Conservation (phyloP, 2,113 vertebrate genomes). For the Siniperca knerii region DNA sequence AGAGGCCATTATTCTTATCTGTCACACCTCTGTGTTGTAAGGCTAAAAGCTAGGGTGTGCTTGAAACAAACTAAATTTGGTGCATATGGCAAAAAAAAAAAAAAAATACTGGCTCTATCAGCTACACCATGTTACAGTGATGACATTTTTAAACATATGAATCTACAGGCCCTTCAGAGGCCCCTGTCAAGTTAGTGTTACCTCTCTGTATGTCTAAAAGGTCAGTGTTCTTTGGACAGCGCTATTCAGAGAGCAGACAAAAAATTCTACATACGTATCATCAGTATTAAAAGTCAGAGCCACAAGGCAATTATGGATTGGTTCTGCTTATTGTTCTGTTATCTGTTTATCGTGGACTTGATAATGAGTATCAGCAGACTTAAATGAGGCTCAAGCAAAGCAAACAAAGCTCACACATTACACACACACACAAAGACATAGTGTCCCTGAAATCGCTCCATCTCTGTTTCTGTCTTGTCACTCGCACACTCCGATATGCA, state of each 20-base stretch:
- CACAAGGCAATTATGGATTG: conserved; percentile 17
- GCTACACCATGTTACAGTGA: not conserved
- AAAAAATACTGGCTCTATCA: not conserved
- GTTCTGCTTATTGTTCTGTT: conserved; percentile 41
- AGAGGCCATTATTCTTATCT: too few relatives aligned
- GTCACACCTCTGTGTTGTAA: not conserved
- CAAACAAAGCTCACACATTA: conserved; percentile 24
- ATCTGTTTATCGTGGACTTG: not conserved
- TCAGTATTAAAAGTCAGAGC: conserved; percentile 11
- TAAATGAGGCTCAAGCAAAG: not conserved
- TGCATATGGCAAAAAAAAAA: too few relatives aligned
- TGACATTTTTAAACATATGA: conserved; percentile 35
- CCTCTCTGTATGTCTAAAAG: conserved; percentile 23
- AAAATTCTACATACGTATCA: not conserved
- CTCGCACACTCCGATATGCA: not conserved
- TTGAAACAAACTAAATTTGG: too few relatives aligned
- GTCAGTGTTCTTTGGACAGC: not conserved
- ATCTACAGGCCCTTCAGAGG: conserved; percentile 2
- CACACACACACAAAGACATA: not conserved
- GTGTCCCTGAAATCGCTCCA: not conserved
- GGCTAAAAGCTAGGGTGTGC: too few relatives aligned
- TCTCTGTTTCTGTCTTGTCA: conserved; percentile 3
- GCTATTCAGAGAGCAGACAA: not conserved
- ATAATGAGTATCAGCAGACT: conserved; percentile 37
- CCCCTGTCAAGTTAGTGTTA: not conserved